These are phyloP conservation scores for Ariopsis seemanni DNA, from an alignment of 2,113 vertebrate genomes.

Conservation along the genomic window DNA sequence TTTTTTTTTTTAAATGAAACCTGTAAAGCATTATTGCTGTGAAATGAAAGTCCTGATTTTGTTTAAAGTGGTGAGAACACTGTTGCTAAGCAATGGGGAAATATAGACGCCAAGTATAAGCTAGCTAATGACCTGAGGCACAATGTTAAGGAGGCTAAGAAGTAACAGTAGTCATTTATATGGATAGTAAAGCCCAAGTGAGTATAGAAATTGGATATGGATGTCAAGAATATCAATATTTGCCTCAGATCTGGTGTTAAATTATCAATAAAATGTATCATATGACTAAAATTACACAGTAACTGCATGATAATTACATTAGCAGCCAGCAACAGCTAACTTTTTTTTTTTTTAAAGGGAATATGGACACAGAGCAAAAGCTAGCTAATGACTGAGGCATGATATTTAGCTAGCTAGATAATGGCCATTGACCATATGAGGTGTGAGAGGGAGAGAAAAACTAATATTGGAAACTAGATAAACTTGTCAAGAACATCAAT, in stretches of 20 bases:
- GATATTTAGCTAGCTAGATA: not conserved
- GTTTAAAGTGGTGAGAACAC: not conserved
- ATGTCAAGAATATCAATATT: not conserved
- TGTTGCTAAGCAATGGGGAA: not conserved
- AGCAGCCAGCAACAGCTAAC: not conserved
- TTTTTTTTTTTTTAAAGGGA: not conserved
- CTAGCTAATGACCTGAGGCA: not conserved
- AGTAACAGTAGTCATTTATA: not conserved
- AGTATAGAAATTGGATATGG: not conserved
- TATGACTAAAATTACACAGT: not conserved
- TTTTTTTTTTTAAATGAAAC: not conserved
- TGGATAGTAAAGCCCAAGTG: not conserved
- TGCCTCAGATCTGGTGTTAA: not conserved
- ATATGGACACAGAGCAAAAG: not conserved
- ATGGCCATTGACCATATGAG: not conserved
- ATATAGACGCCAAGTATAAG: not conserved
- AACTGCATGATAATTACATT: not conserved
- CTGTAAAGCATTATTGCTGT: not conserved
- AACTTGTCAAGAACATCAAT: not conserved
- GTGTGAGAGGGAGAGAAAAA: no score
- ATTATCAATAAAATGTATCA: not conserved
- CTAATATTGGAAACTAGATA: not conserved
- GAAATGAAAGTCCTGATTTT: not conserved
- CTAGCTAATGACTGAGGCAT: not conserved
- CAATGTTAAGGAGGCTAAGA: not conserved